Percentiles rank a stretch among this genome's conserved stretches.
These are phyloP conservation scores for Amiota communis DNA, from an alignment of 2,888 invertebrate genomes.

Conservation along the genomic window DNA sequence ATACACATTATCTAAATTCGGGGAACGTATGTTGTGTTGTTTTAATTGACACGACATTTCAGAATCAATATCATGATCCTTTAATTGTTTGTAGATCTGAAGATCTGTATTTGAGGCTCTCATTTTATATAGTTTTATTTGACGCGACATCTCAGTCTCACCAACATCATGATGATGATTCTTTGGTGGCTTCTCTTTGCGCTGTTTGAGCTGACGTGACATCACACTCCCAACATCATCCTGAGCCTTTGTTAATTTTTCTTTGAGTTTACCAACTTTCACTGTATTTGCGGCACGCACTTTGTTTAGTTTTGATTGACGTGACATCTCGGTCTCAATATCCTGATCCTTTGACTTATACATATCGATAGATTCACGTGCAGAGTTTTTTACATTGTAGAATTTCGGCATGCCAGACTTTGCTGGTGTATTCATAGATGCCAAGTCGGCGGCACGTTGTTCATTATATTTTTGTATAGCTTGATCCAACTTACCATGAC, in stretches of 20 bases:
- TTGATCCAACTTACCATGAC: slow-evolving; percentile 14
- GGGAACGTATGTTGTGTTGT: too few species aligned
- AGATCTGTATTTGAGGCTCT: too few species aligned
- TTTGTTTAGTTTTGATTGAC: slow-evolving; percentile 11
- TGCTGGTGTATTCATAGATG: slow-evolving; percentile 35
- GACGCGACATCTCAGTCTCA: too few species aligned
- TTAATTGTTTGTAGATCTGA: too few species aligned
- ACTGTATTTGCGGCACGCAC: slow-evolving; percentile 39
- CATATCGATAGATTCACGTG: slow-evolving; percentile 41
- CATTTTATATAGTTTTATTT: too few species aligned
- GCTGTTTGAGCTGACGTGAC: too few species aligned
- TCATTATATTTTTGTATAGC: slow-evolving; percentile 17
- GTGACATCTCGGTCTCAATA: slow-evolving; percentile 58
- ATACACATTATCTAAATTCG: too few species aligned
- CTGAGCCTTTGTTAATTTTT: slow-evolving; percentile 11
- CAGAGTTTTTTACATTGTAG: slow-evolving; percentile 51
- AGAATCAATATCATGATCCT: too few species aligned
- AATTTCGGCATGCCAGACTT: slow-evolving; percentile 39
- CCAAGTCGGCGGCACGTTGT: slow-evolving; percentile 48
- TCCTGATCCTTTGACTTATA: slow-evolving; percentile 53
- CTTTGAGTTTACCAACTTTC: slow-evolving; percentile 44
- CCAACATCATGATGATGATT: too few species aligned
- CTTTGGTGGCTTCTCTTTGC: too few species aligned
- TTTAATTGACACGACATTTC: too few species aligned
- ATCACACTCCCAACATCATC: too few species aligned